These are phyloP conservation scores for Plagodis dolabraria DNA, from an alignment of 2,888 invertebrate genomes.

Conservation along the genomic window DNA sequence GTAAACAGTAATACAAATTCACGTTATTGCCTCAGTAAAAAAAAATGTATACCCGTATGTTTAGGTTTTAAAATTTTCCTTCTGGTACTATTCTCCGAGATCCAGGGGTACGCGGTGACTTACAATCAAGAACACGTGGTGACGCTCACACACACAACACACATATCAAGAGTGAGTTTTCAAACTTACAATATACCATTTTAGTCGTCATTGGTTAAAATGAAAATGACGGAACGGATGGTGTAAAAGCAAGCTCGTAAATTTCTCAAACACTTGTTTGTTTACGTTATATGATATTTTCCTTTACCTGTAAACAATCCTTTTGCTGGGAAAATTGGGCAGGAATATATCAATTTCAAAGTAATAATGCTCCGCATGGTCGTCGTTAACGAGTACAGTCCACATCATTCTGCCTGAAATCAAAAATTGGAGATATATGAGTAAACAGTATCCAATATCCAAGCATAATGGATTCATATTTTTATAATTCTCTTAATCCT, in stretches of 20 bases:
- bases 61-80: too few species aligned
- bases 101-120: too few species aligned
- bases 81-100: too few species aligned
- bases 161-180: not conserved
- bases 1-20: too few species aligned
- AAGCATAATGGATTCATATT: too few species aligned
- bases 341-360: constrained; percentile 80
- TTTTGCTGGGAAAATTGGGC: constrained; percentile 73
- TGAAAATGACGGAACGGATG: not conserved
- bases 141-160: too few species aligned
- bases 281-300: constrained; percentile 30
- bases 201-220: not conserved
- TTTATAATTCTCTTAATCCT: too few species aligned
- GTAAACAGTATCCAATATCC: too few species aligned
- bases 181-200: not conserved
- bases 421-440: not conserved
- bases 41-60: too few species aligned
- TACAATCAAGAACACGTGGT: too few species aligned
- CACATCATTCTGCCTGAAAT: constrained; percentile 81
- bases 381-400: constrained; percentile 80
- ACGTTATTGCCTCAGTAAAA: too few species aligned
- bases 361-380: constrained; percentile 73
- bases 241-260: not conserved
- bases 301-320: constrained; percentile 81
- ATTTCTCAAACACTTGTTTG: constrained; percentile 11